phyloP scores from a whole-genome alignment of 2,888 invertebrate species.

The Homarus gammarus region DNA sequence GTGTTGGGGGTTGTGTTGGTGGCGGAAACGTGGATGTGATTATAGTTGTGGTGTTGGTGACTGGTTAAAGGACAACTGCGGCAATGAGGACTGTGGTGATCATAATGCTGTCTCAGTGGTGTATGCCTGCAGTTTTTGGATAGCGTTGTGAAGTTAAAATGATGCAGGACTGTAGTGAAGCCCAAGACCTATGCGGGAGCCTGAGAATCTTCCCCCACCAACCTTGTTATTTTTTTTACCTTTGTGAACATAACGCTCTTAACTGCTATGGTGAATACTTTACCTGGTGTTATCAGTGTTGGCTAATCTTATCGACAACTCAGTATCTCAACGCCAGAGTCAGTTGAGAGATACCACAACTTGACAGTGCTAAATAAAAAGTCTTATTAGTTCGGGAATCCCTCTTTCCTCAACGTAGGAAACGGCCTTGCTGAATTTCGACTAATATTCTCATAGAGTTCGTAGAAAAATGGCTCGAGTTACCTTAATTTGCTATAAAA shows the following conservation, averaged over 20 bases:
- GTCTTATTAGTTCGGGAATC: background rate
- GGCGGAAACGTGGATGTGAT: no score
- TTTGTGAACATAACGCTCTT: background rate
- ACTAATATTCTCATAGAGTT: background rate
- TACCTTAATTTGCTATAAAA: background rate
- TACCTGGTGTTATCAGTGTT: background rate
- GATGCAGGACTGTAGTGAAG: no score
- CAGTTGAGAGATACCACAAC: background rate
- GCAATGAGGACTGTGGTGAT: no score
- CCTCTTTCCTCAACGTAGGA: background rate
- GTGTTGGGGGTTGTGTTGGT: no score
- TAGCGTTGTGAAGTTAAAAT: no score
- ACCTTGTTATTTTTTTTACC: no score
- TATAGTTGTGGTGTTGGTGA: no score
- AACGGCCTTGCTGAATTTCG: background rate
- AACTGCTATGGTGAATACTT: background rate
- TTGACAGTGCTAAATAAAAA: background rate
- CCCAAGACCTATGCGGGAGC: no score
- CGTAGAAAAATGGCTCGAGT: background rate
- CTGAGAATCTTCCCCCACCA: no score
- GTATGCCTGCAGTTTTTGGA: no score
- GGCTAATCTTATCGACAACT: slow-evolving; percentile 18
- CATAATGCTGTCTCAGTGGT: no score
- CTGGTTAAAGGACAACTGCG: no score
- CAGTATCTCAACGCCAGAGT: background rate